Evolutionary conservation across 1,140 invertebrate species (phyloP).

Genomic region (Metaphire vulgaris): DNA sequence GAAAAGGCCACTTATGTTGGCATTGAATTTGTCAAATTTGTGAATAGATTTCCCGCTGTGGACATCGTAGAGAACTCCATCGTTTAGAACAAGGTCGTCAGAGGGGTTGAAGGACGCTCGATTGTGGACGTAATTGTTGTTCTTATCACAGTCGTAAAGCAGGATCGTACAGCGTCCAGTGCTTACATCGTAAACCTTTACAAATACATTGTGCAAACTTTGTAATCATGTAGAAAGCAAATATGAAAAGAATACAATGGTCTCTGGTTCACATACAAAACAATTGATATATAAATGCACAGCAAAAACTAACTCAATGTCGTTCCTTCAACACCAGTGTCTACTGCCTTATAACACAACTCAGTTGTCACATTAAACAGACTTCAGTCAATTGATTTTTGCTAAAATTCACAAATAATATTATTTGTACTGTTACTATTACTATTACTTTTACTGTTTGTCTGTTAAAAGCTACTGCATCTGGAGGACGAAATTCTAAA

Average conservation of each 20-base stretch:
- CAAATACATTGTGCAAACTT: no score
- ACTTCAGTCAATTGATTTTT: no score
- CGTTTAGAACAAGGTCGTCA: constrained; percentile 86
- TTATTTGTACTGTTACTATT: no score
- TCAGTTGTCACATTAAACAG: no score
- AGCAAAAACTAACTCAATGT: constrained; percentile 23
- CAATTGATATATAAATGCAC: constrained; percentile 8
- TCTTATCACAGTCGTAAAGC: constrained; percentile 67
- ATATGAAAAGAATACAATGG: no score
- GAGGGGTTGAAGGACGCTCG: constrained; percentile 85
- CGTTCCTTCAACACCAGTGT: no score
- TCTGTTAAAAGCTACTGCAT: no score
- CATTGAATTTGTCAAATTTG: constrained; percentile 96
- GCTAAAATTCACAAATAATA: no score
- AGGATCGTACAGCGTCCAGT: constrained; percentile 69
- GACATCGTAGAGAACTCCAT: constrained; percentile 94
- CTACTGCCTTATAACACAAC: no score
- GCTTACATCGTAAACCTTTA: constrained; percentile 79
- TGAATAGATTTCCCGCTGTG: constrained; percentile 64
- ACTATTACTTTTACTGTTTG: no score
- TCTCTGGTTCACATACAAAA: constrained; percentile 24
- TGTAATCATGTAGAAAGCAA: no score
- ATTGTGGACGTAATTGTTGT: constrained; percentile 89
- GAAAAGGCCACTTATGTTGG: constrained; percentile 87
- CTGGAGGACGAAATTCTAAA: no score